These are phyloP conservation scores for Semicossyphus pulcher DNA, from an alignment of 2,113 vertebrate species.

Conservation along the genomic window DNA sequence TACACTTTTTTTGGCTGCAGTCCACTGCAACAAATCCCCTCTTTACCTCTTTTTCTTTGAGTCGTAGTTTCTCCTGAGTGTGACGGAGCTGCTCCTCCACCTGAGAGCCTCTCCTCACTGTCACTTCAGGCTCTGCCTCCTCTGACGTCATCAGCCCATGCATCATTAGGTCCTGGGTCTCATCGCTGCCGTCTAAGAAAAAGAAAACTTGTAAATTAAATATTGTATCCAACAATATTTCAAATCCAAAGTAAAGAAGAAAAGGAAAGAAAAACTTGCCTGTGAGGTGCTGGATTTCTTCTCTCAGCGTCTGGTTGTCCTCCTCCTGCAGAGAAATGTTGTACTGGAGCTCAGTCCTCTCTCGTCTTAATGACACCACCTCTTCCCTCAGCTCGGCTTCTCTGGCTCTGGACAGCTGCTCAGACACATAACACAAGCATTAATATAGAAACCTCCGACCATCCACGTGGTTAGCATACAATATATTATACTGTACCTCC, in stretches of 20 bases:
- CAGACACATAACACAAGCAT: not conserved
- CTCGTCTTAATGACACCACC: constrained; percentile 60
- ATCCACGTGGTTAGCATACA: not conserved
- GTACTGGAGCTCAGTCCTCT: constrained; percentile 74
- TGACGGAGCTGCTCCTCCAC: constrained; percentile 68
- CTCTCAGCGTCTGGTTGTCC: constrained; percentile 79
- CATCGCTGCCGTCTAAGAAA: constrained; percentile 45
- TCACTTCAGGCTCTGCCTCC: constrained; percentile 19
- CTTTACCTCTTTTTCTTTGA: constrained; percentile 81
- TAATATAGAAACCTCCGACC: not conserved
- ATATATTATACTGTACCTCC: constrained; percentile 81
- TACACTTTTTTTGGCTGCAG: no score
- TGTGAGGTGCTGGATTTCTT: constrained; percentile 69
- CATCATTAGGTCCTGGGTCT: constrained; percentile 31
- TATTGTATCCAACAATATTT: not conserved
- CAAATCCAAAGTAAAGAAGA: no score
- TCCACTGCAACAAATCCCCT: not conserved
- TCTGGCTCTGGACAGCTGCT: constrained; percentile 72
- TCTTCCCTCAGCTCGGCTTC: constrained; percentile 71
- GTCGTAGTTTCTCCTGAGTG: constrained; percentile 69
- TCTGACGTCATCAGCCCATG: constrained; percentile 34
- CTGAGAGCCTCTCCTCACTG: constrained; percentile 30
- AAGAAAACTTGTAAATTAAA: not conserved
- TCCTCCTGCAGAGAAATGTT: constrained; percentile 78
- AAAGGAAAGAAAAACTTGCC: constrained; percentile 45